Conservation (phyloP, 2,888 invertebrate species). For the Polymixis lichenea region DNA sequence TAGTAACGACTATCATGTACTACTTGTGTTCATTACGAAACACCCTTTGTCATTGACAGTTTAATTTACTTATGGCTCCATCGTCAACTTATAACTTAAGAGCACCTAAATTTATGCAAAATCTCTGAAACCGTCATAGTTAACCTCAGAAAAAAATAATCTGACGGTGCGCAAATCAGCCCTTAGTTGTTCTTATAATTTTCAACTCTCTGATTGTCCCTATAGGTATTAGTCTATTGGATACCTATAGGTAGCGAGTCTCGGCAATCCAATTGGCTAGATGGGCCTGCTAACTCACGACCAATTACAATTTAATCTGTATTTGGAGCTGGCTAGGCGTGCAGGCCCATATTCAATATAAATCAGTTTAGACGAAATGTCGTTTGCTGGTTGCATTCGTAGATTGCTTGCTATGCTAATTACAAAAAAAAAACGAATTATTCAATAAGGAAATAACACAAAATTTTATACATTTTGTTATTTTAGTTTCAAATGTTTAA, state of each 20-base stretch:
- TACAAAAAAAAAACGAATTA: neutral
- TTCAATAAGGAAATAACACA: neutral
- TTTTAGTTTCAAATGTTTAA: slow-evolving; percentile 23
- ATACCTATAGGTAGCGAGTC: neutral
- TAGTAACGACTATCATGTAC: no score
- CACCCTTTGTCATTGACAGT: neutral
- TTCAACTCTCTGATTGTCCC: neutral
- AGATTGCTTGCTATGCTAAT: neutral
- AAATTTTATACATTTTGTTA: neutral
- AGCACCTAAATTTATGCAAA: no score
- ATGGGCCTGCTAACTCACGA: slow-evolving; percentile 18
- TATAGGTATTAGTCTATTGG: neutral
- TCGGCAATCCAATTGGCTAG: slow-evolving; percentile 35
- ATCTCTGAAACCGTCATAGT: neutral
- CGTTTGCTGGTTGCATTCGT: neutral
- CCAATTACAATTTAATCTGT: slow-evolving; percentile 53
- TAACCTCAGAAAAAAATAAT: neutral
- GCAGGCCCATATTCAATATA: slow-evolving; percentile 12
- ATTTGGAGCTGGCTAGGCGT: neutral
- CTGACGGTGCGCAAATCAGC: no score
- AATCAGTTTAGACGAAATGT: neutral
- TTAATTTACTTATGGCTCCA: neutral
- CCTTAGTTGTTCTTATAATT: neutral
- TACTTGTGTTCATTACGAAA: neutral
- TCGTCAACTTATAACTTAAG: no score